These are phyloP conservation scores for Dendrolimus punctatus DNA, from an alignment of 1,140 invertebrate species.

Conservation along the genomic window DNA sequence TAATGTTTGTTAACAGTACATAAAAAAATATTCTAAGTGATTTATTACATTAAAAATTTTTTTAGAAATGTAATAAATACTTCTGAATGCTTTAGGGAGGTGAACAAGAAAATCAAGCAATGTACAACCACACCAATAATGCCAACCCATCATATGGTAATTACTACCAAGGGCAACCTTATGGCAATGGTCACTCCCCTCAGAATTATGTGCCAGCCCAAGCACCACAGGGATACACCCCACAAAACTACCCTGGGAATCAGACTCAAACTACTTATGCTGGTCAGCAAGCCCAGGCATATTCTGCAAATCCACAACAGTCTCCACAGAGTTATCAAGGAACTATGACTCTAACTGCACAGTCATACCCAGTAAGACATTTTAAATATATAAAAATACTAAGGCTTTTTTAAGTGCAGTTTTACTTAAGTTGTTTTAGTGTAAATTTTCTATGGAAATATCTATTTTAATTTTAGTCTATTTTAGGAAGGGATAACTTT, in stretches of 20 bases:
- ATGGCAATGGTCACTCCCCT: constrained; percentile 64
- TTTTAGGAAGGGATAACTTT: too few species aligned
- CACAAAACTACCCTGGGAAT: constrained; percentile 53
- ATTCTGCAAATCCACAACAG: constrained; percentile 57
- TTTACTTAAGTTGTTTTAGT: too few species aligned
- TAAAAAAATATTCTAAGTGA: background rate
- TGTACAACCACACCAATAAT: constrained; percentile 60
- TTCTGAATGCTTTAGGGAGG: constrained; percentile 36
- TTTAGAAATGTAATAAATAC: too few species aligned
- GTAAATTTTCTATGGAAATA: too few species aligned
- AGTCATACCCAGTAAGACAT: constrained; percentile 48
- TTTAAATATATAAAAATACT: constrained; percentile 4
- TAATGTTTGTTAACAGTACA: background rate
- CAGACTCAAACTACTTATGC: constrained; percentile 52
- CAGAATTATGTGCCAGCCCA: constrained; percentile 52
- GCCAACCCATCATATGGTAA: constrained; percentile 71
- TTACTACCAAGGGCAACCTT: constrained; percentile 74
- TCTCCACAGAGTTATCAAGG: constrained; percentile 58
- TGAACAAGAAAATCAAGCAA: constrained; percentile 59
- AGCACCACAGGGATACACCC: constrained; percentile 65
- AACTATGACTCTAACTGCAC: constrained; percentile 44
- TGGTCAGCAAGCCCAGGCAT: constrained; percentile 38
- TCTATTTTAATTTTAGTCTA: too few species aligned
- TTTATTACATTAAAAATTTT: too few species aligned
- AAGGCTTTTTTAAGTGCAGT: too few species aligned